phyloP scores from a whole-genome alignment of 1,140 invertebrate species.

The Formica selysi region DNA sequence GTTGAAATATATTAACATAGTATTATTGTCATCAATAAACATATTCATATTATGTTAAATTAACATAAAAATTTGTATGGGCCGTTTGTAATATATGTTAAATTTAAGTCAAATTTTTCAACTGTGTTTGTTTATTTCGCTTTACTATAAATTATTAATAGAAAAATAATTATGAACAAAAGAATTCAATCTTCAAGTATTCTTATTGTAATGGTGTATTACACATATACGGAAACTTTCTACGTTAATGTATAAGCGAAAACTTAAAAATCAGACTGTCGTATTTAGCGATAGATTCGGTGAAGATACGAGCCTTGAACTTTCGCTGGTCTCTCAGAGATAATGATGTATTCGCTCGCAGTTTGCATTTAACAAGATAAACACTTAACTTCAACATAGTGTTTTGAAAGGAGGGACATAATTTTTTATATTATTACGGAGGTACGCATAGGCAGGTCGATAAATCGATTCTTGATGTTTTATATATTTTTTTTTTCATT shows the following conservation, averaged over 20 bases:
- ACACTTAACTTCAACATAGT: neutral
- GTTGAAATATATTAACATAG: no score
- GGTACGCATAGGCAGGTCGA: no score
- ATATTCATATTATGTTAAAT: no score
- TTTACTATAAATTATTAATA: slow-evolving; percentile 24
- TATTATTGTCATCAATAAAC: no score
- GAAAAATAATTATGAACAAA: slow-evolving; percentile 2
- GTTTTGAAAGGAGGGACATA: neutral
- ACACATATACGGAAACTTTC: neutral
- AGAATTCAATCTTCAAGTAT: neutral
- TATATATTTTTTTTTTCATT: no score
- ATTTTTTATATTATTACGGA: neutral
- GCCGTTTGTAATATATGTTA: no score
- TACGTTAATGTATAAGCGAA: slow-evolving; percentile 10
- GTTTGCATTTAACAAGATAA: neutral
- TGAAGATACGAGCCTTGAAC: slow-evolving; percentile 25
- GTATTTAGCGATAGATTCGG: slow-evolving; percentile 8
- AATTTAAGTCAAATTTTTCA: no score
- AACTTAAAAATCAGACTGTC: slow-evolving; percentile 8
- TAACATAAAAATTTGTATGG: no score
- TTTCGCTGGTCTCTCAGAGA: neutral
- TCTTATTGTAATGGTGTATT: slow-evolving; percentile 6
- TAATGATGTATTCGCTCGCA: neutral
- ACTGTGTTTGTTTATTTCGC: slow-evolving; percentile 11
- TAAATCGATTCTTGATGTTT: no score